phyloP scores from a whole-genome alignment of 2,113 vertebrate genomes.

The Origma solitaria region DNA sequence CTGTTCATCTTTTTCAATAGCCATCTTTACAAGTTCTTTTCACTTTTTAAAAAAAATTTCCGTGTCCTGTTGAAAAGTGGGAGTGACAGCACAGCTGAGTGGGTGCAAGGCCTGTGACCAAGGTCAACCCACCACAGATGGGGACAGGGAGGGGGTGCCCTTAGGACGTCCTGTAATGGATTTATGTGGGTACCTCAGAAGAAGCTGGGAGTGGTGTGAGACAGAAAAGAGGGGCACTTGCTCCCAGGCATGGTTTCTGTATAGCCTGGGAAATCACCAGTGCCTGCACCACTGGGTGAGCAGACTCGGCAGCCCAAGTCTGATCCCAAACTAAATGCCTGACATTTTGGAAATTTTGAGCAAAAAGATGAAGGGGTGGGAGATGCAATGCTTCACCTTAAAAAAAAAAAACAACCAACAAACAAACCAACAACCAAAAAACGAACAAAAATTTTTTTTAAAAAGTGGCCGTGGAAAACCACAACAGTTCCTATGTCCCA shows the following conservation, averaged over 20 bases:
- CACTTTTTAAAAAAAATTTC: too few relatives aligned
- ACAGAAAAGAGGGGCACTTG: background rate
- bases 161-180: background rate
- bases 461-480: background rate
- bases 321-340: background rate
- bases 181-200: background rate
- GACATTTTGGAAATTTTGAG: background rate
- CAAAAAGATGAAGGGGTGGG: background rate
- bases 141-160: background rate
- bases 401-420: background rate
- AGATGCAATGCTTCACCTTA: background rate
- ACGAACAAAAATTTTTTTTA: too few relatives aligned
- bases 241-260: fast-evolving
- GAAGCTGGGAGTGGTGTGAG: background rate
- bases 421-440: background rate
- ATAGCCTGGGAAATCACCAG: background rate
- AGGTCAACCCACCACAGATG: background rate
- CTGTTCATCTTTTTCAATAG: fast-evolving
- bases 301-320: background rate
- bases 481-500: background rate
- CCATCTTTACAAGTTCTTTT: background rate
- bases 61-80: background rate
- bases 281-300: background rate
- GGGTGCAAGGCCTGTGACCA: background rate
- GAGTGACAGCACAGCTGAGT: background rate